A percentile compares a stretch with the other conserved stretches of the same genome.
Conservation (phyloP, 92 coral and sea anemone species). For the Metridium senile region DNA sequence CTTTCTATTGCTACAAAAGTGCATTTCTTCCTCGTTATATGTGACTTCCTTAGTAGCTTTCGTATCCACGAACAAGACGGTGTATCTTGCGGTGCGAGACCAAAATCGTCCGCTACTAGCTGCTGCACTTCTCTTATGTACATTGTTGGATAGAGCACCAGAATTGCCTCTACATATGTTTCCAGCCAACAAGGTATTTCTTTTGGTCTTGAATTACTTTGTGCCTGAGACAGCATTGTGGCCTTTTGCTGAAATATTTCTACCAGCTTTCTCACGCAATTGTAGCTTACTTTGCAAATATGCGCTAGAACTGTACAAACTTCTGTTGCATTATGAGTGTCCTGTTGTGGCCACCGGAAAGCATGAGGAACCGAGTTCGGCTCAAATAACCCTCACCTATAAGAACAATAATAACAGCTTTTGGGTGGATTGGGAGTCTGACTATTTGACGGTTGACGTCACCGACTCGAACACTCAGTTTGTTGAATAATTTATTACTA, state of each 20-base stretch:
- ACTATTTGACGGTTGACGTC: too few relatives aligned
- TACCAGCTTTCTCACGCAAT: neutral
- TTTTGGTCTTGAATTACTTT: neutral
- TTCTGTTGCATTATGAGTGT: too few relatives aligned
- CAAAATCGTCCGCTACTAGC: neutral
- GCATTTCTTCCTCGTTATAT: constrained; percentile 18
- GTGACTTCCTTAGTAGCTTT: neutral
- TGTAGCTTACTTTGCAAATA: constrained; percentile 8
- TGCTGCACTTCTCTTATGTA: constrained; percentile 6
- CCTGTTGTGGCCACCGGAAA: too few relatives aligned
- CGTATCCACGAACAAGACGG: constrained; percentile 6
- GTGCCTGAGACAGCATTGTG: neutral
- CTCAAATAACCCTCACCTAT: too few relatives aligned
- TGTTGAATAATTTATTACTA: too few relatives aligned
- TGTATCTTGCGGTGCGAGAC: constrained; percentile 4
- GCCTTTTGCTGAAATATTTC: constrained; percentile 18
- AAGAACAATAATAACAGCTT: too few relatives aligned
- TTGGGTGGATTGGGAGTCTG: too few relatives aligned
- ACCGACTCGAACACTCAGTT: too few relatives aligned
- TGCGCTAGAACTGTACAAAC: too few relatives aligned
- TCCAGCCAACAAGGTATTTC: constrained; percentile 18
- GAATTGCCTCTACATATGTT: constrained; percentile 6
- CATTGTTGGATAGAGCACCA: constrained; percentile 12
- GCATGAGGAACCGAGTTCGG: too few relatives aligned
- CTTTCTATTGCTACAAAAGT: constrained; percentile 7